These are phyloP conservation scores for Brachyrhaphis roseni DNA, from an alignment of 2,797 vertebrate species.

Conservation along the genomic window DNA sequence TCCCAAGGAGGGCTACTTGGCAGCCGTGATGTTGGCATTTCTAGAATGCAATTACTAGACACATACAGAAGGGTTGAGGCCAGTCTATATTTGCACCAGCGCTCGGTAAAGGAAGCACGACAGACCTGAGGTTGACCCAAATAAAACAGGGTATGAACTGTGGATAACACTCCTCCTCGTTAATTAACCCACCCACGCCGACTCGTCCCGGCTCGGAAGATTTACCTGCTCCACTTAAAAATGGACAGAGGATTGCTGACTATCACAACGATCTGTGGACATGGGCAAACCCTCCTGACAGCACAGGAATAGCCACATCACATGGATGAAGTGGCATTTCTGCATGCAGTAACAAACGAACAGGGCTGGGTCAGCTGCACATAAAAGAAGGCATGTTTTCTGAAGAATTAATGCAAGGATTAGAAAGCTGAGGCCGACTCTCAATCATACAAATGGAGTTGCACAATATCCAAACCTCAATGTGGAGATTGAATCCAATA, in stretches of 20 bases:
- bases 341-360: slow-evolving; percentile 39
- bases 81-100: slow-evolving; percentile 73
- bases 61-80: slow-evolving; percentile 69
- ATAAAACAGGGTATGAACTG: slow-evolving; percentile 50
- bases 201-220: slow-evolving; percentile 24
- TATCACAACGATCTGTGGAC: slow-evolving; percentile 46
- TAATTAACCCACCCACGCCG: slow-evolving; percentile 48
- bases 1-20: slow-evolving; percentile 75
- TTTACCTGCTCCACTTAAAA: slow-evolving; percentile 51
- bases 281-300: slow-evolving; percentile 46
- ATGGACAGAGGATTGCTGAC: slow-evolving; percentile 17
- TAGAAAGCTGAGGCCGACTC: slow-evolving; percentile 13
- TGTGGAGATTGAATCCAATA: neutral
- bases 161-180: slow-evolving; percentile 47
- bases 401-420: slow-evolving; percentile 1
- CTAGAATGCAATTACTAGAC: slow-evolving; percentile 78
- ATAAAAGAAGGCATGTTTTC: neutral
- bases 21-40: slow-evolving; percentile 73
- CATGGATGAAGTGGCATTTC: slow-evolving; percentile 57
- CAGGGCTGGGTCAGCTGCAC: slow-evolving; percentile 22
- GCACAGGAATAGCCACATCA: slow-evolving; percentile 58
- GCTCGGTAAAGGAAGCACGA: slow-evolving; percentile 57
- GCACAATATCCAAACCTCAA: neutral
- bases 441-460: neutral
- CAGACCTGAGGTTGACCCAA: slow-evolving; percentile 59